phyloP scores from a whole-genome alignment of 2,888 invertebrate genomes.

The Caenorhabditis sulstoni region DNA sequence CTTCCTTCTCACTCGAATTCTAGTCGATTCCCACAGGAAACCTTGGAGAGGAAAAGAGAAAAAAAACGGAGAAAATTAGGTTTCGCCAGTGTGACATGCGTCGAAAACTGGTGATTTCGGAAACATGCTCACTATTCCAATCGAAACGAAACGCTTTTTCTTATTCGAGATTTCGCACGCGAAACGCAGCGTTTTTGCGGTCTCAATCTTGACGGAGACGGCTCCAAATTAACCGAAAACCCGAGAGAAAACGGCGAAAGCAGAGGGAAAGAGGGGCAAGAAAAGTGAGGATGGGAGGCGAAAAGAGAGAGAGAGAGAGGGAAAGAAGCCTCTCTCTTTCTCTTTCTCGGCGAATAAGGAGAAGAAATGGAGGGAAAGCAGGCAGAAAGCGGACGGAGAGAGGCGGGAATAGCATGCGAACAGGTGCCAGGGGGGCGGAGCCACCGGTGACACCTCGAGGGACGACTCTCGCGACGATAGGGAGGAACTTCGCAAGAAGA shows the following conservation, averaged over 20 bases:
- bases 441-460: no score
- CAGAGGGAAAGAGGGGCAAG: constrained; percentile 16
- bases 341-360: no score
- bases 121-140: no score
- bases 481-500: no score
- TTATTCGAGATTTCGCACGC: no score
- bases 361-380: no score
- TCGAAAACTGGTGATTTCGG: constrained; percentile 17
- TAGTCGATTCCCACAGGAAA: not conserved
- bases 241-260: constrained; percentile 35
- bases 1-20: not conserved
- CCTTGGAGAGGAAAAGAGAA: constrained; percentile 5
- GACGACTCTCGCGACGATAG: no score
- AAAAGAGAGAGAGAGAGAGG: constrained; percentile 5
- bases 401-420: constrained; percentile 16
- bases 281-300: constrained; percentile 29
- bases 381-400: not conserved
- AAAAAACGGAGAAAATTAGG: constrained; percentile 10
- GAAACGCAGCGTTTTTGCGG: constrained; percentile 19
- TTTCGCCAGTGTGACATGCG: constrained; percentile 15
- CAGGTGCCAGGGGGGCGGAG: constrained; percentile 22
- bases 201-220: constrained; percentile 33
- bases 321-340: constrained; percentile 6
- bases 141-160: no score
- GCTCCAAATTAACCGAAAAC: constrained; percentile 53